Base-by-base conservation (phyloP, 92 coral and sea anemone species). In the Nematostella vectensis region DNA sequence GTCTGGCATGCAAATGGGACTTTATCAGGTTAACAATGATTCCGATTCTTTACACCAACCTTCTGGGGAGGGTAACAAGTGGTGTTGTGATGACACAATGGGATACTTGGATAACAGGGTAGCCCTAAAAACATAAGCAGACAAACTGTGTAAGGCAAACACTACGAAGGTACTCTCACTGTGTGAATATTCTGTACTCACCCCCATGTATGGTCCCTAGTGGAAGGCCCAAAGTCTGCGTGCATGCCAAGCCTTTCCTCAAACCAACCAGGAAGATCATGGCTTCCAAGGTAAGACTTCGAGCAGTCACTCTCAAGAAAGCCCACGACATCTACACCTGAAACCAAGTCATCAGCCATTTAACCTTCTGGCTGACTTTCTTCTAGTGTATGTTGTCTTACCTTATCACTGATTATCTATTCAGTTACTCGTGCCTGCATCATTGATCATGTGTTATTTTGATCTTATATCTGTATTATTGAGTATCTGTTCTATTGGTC, bases 191-290 rank as follows among this genome's bases (percentile, higher is more conserved):
- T n/a, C n/a, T n/a, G n/a, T 8, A 26, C 76, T 70, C 70, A 91
- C 98, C 98, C 98, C 98, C 98, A 91, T 0, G 98, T 91, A 63
- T 91, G 98, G 52, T 91, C 98, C 47, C 85, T 85, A 45, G 98
- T 91, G 18, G 98, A 83, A 0, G 98, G 95, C 26, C 98, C 98
- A 77, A 91, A 91, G 63, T 91, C 98, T 4, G 87, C 49, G 66
- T 85, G 80, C 82, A 91, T 77, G 4, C 95, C 88, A 15, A 91
- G 78, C 42, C 93, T 82, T 48, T 91, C 98, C 26, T 83, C 87
- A 69, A 85, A 88, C 98, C 98, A 91, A 71, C 78, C 78, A 3
- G 96, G 83, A 30, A 91, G 75, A 50, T 91, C 98, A 64, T 91
- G 85, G 47, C 85, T 91, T 1, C 98, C 98, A 3, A 91, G 80